These are phyloP conservation scores for Mustela lutreola DNA, from an alignment of 2,113 vertebrate genomes.

Conservation along the genomic window DNA sequence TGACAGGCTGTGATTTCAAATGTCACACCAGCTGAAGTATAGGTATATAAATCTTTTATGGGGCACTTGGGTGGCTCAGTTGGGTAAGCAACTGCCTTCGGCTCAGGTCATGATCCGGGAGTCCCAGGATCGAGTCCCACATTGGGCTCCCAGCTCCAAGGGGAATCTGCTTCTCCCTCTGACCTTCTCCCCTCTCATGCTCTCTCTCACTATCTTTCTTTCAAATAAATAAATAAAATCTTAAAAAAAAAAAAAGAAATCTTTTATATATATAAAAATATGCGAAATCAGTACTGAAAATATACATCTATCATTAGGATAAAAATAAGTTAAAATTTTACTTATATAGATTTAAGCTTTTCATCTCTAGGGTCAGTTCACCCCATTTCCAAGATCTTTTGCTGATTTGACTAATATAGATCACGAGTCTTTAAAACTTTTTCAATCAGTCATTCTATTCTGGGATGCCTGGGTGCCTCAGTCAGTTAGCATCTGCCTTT, in stretches of 20 bases:
- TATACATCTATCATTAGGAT: constrained; percentile 24
- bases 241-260: not conserved
- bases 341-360: not conserved
- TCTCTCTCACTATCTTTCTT: too few relatives aligned
- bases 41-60: constrained; percentile 23
- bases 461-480: too few relatives aligned
- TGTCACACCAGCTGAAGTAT: not conserved
- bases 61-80: too few relatives aligned
- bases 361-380: not conserved
- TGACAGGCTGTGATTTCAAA: not conserved
- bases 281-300: constrained; percentile 19
- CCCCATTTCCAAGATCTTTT: constrained; percentile 15
- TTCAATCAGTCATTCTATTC: not conserved
- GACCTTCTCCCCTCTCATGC: too few relatives aligned
- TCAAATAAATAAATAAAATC: too few relatives aligned
- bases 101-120: too few relatives aligned
- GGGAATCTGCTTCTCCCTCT: too few relatives aligned
- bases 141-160: too few relatives aligned
- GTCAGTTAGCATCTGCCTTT: not conserved
- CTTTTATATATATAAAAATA: constrained; percentile 52
- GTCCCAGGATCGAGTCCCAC: too few relatives aligned
- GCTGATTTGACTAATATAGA: not conserved
- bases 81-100: too few relatives aligned
- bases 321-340: constrained; percentile 55
- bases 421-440: not conserved